A percentile compares a stretch with the other conserved stretches of the same genome.
Evolutionary conservation across 1,140 invertebrate genomes (phyloP).

Genomic region (Planococcus citri): DNA sequence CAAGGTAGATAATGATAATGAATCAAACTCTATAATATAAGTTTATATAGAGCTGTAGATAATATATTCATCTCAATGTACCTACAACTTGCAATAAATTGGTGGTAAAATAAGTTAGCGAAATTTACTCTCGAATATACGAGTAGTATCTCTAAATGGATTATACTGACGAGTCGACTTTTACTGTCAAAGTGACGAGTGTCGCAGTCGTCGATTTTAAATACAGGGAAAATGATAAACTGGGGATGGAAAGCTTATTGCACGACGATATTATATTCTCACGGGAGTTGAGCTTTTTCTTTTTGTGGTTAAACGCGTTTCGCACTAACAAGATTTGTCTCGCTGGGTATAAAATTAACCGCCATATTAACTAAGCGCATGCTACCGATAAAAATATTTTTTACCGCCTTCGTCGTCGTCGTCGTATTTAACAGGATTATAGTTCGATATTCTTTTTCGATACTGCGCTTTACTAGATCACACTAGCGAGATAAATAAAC

Average conservation of each 20-base stretch:
- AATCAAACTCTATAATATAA: no score
- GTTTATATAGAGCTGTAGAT: background rate
- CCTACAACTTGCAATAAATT: no score
- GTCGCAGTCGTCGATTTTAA: background rate
- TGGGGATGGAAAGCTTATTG: conserved; percentile 1
- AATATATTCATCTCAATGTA: background rate
- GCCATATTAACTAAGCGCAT: background rate
- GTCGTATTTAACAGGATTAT: background rate
- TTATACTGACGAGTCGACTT: background rate
- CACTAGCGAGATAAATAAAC: no score
- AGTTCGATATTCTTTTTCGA: no score
- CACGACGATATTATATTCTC: background rate
- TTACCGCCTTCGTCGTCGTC: background rate
- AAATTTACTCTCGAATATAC: background rate
- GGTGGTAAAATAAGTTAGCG: background rate
- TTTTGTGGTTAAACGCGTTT: background rate
- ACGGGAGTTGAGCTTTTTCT: background rate
- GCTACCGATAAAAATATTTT: conserved; percentile 3
- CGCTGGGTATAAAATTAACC: background rate
- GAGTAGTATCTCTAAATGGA: conserved; percentile 7
- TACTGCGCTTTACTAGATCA: no score
- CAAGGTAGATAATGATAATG: no score
- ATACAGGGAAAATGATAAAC: background rate
- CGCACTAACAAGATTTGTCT: background rate
- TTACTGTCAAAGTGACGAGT: background rate